Percentiles rank a stretch among this genome's conserved stretches.
phyloP scores from a whole-genome alignment of 2,113 vertebrate species.

The Lagopus leucura region DNA sequence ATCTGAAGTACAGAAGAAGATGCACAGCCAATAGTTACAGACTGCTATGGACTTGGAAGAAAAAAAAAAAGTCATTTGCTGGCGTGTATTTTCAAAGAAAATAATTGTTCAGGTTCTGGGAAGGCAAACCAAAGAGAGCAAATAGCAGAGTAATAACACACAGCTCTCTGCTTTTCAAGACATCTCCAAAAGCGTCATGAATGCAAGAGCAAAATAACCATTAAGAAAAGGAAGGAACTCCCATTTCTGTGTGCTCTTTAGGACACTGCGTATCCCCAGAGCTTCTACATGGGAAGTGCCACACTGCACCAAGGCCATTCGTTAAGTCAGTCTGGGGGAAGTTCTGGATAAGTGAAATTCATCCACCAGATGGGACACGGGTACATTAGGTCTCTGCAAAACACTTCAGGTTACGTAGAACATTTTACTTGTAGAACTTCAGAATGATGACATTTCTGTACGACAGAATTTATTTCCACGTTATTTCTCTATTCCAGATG shows the following conservation, averaged over 20 bases:
- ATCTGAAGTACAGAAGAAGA: slow-evolving; percentile 76
- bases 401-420: background rate
- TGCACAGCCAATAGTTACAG: background rate
- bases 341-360: background rate
- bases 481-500: background rate
- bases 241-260: background rate
- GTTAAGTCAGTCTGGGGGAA: background rate
- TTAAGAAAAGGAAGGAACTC: background rate
- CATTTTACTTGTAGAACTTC: background rate
- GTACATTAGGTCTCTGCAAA: background rate
- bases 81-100: background rate
- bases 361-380: background rate
- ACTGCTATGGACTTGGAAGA: background rate
- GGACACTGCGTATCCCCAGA: background rate
- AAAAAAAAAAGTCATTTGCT: background rate
- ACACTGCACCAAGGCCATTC: background rate
- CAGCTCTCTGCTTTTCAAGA: background rate
- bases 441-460: rapidly evolving
- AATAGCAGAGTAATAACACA: background rate
- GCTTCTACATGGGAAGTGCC: background rate
- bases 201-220: background rate
- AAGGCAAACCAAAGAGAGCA: background rate
- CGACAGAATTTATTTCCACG: background rate
- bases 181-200: background rate
- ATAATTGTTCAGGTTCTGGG: background rate